Conservation (phyloP, 2,888 invertebrate species). For the Sarcophaga variegata region DNA sequence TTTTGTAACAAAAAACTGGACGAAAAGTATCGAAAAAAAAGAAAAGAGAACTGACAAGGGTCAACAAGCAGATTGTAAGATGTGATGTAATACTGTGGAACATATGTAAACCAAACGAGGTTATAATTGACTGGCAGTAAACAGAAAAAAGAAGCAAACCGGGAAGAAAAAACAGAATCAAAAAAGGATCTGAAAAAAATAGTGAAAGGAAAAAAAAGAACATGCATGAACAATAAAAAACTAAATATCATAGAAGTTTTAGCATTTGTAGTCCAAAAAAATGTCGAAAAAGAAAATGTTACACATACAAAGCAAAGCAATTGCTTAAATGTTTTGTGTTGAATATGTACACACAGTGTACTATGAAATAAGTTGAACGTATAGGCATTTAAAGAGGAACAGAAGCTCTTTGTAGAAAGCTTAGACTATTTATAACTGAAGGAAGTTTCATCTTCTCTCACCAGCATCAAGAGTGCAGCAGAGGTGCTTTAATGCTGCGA, state of each 20-base stretch:
- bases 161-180: neutral
- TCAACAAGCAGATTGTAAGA: constrained; percentile 61
- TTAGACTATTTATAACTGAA: no score
- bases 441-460: no score
- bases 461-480: no score
- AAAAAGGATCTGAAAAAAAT: constrained; percentile 5
- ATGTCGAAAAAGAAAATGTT: neutral
- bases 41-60: constrained; percentile 61
- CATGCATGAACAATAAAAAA: constrained; percentile 30
- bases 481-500: no score
- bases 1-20: neutral
- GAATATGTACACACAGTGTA: constrained; percentile 3
- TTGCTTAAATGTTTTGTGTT: constrained; percentile 5
- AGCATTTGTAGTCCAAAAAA: neutral
- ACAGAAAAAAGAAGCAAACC: constrained; percentile 30
- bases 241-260: constrained; percentile 5
- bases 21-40: neutral
- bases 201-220: neutral
- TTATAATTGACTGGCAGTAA: constrained; percentile 70
- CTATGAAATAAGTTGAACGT: constrained; percentile 4
- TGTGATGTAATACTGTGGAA: constrained; percentile 60
- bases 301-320: constrained; percentile 18
- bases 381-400: neutral
- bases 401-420: no score
- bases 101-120: constrained; percentile 70